Base-by-base conservation (phyloP, 2,113 vertebrate species). In the Anhinga rufa region DNA sequence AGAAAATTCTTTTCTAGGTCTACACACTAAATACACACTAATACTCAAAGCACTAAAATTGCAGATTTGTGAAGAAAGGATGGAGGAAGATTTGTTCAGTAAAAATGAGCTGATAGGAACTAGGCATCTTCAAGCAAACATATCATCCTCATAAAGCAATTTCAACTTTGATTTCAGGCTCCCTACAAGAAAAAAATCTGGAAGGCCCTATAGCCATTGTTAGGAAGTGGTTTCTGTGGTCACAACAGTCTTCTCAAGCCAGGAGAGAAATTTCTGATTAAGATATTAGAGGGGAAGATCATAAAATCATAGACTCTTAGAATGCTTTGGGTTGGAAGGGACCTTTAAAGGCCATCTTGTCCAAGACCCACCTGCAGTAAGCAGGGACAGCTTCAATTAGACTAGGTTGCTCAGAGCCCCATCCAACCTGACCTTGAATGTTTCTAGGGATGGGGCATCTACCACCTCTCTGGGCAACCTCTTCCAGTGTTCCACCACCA, bases 1-100 rank as follows among this genome's bases (percentile, higher is more conserved):
- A 86, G 88, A 90, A 95, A 95, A 88, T 57, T 34, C 20, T 82
- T 93, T 92, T 61, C 72, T 44, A 86, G 68, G 28, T 90, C 95
- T 95, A 86, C 32, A 52, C 17, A 46, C 17, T 58, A 72, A 79
- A 40, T 26, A 72, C 17, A 31, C 16, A 14, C 26, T 49, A 68
- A 78, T 85, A 89, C 74, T 61, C 17, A 49, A 91, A 48, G 29
- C 34, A 90, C 58, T 57, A 76, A 25, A 42, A 26, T 57, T 52
- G 40, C 70, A 62, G 18, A 32, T 91, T 80, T 46, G 21, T 85
- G 65, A 94, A 83, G 49, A 90, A 65, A 42, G n/a, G 18, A 62
- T 2, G 6, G 29, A 84, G 29, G 21, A 86, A 91, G 22, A n/a
- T 4, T 72, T 55, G 19, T 61, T 72, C 40, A 76, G 14, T 40